Evolutionary conservation across 2,888 invertebrate species (phyloP), one percentile per base, ranked within the genome.

Genomic region (Drosophila siamana): DNA sequence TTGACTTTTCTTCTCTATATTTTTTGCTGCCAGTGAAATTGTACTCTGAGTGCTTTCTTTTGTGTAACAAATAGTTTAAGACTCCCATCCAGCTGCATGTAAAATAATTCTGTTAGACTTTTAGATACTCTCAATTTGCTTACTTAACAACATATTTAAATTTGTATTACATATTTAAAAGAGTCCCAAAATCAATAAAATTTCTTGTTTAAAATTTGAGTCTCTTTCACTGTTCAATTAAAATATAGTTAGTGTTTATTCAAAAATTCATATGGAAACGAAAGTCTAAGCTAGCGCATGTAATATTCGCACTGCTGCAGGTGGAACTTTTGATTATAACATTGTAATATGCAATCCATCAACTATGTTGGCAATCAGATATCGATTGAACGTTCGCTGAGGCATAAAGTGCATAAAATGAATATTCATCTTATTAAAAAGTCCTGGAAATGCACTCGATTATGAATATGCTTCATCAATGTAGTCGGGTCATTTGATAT

Each of bases 321-420:
- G 9, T 54, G 16, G 2, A 11, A n/a, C 30, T 43, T 24, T 44
- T 26, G 36, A 41, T 33, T 38, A 65, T 16, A 9, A 24, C 8
- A 13, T 38, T 55, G 46, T 24, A 40, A 44, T 19, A 50, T 43
- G 62, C 15, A 40, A 70, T 55, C 57, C 52, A 54, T 70, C 40
- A 57, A 38, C 38, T 46, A 11, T 22, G 11, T 36, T 36, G 19
- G 40, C 36, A 50, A 74, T 40, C 41, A 15, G 7, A 44, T 40
- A 43, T 47, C 41, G 26, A 51, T 51, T 46, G 43, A 19, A 6
- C 15, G 6, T 43, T 15, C 41, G 19, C 16, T 46, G n/a, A 51
- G 33, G 59, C 40, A 26, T 28, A 41, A 54, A 61, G 50, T 62
- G 54, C 57, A 47, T 24, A 22, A 71, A 59, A 61, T 47, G 24